Evolutionary conservation across 30 jellyfish, hydroid and myxozoan genomes (phyloP), one percentile per base, ranked within the genome.

Genomic region (Aurelia sp.): DNA sequence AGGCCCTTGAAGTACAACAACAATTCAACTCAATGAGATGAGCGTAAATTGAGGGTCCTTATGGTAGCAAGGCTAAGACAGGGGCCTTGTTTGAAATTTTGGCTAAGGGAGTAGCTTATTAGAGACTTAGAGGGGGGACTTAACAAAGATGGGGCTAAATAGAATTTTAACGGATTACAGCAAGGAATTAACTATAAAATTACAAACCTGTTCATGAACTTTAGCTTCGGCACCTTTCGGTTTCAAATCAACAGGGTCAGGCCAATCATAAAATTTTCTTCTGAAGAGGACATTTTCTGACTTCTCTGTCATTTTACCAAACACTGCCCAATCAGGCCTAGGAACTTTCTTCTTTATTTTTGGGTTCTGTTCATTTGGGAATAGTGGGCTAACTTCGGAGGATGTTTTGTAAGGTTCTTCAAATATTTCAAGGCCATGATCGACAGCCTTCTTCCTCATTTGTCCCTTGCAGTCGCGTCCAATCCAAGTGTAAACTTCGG

Each of bases 191-290:
- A 38, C 9, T 38, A 38, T 4, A 38, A 38, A 38, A 38, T 38
- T 38, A 38, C 50, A 38, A 44, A 87, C 98, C 96, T 93, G 94
- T 27, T 82, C 96, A 61, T 77, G 98, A 20, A 88, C 97, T 82
- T 82, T 93, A 52, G 92, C 89, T 81, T 93, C 97, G 0, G 89
- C 96, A 13, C 96, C 88, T 35, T 80, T 74, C 31, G 90, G 96
- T 73, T 87, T 84, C 75, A 93, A 71, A 52, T 93, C 91, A n/a
- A 93, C 99, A 13, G 99, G 97, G 67, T 94, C 99, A 15, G 99
- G 99, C 99, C 99, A 94, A 74, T 94, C 98, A 78, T 9, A 89
- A 66, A 94, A 94, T 64, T 94, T 94, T 47, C 97, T 86, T 41
- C 97, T 87, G 66, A 94, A 94, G 59, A 95, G 73, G 64, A 94